phyloP scores from a whole-genome alignment of 1,140 invertebrate genomes.

The Caerostris darwini region DNA sequence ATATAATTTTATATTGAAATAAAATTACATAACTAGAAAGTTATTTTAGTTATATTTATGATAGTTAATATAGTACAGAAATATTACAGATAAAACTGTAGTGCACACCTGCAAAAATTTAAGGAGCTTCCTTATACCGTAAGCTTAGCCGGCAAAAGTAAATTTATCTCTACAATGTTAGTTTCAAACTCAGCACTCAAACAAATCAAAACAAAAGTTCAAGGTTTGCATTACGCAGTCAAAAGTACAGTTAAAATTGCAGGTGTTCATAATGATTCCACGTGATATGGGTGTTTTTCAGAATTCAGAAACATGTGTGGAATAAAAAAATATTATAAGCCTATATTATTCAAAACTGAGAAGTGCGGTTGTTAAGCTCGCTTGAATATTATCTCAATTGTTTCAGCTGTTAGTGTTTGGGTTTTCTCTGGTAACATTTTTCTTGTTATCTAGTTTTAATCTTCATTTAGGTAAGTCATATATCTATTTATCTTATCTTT shows the following conservation, averaged over 20 bases:
- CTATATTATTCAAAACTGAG: too few species aligned
- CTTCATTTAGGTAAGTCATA: too few species aligned
- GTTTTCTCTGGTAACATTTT: too few species aligned
- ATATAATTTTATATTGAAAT: neutral
- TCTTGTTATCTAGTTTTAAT: too few species aligned
- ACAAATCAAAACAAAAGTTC: neutral
- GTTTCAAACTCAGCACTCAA: neutral
- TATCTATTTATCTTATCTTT: too few species aligned
- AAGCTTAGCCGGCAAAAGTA: neutral
- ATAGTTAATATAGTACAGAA: neutral
- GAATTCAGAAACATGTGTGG: too few species aligned
- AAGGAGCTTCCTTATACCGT: neutral
- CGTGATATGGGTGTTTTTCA: neutral
- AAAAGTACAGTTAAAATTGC: neutral
- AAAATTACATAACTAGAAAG: neutral
- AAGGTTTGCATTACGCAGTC: neutral
- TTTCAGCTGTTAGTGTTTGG: too few species aligned
- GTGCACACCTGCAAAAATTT: neutral
- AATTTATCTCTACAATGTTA: neutral
- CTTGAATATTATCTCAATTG: too few species aligned
- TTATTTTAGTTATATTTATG: too few species aligned
- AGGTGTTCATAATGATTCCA: neutral
- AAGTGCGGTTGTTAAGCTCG: too few species aligned
- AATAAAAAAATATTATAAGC: too few species aligned
- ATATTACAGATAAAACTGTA: neutral